Evolutionary conservation across 2,888 invertebrate genomes (phyloP), one percentile per base, ranked within the genome.

Genomic region (Melanargia galathea): DNA sequence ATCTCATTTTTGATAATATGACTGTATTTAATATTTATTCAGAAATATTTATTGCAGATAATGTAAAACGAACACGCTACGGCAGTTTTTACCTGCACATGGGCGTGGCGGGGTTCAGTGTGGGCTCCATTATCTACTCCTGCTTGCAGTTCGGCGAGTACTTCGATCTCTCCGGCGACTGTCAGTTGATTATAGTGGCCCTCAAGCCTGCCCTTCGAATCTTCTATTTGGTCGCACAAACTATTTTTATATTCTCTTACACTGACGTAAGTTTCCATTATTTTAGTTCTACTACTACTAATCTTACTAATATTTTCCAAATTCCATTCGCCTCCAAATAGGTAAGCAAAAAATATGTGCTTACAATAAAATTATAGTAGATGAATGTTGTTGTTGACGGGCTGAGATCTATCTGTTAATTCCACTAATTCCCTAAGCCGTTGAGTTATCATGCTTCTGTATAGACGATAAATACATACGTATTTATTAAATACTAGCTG

Each of bases 81-180:
- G 93, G 93, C 38, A 93, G 93, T 70, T 93, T 94, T 75, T 94
- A 94, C 76, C 84, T 94, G 11, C 92, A 93, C 75, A 92, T 94
- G 84, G 94, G 94, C 6, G 93, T 93, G 55, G 93, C 93, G 0
- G 93, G 93, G 0, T 95, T 95, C 77, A 94, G 95, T 24, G 93
- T 95, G 56, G 95, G 95, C 10, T 93, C 94, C 68, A 93, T 95
- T 86, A 94, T 95, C 67, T 94, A 95, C 84, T 94, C 94, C n/a
- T 94, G 94, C 51, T 88, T 95, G 49, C 93, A 94, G 75, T 93
- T 95, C 70, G 94, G 93, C n/a, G 93, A 93, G 61, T 94, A 93
- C 79, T 94, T 95, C 76, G 95, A 95, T 76, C 86, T 93, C 59
- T 91, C 93, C 38, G 92, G 93, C 0, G 92, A 92, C 73, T 94